Conservation (phyloP, 2,113 vertebrate genomes). For the Neolamprologus tretocephalus region DNA sequence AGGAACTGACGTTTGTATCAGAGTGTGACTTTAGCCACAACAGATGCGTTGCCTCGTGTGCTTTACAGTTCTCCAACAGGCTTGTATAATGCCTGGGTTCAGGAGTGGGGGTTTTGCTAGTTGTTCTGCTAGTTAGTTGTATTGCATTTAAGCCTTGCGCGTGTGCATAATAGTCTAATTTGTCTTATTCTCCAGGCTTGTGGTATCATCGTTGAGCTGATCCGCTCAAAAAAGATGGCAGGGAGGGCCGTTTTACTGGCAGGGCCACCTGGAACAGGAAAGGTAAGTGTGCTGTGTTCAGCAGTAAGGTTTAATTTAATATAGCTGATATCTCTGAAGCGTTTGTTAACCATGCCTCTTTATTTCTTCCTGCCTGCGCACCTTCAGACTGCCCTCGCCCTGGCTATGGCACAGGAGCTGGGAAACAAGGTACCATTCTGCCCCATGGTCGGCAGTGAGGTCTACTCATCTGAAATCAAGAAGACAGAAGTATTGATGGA, state of each 20-base stretch:
- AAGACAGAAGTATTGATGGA: constrained; percentile 99
- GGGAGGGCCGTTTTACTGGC: constrained; percentile 92
- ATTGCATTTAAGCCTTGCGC: background rate
- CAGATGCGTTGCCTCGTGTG: background rate
- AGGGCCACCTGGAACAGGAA: constrained; percentile 96
- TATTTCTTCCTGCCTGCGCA: background rate
- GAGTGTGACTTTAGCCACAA: background rate
- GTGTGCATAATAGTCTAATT: background rate
- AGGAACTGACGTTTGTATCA: background rate
- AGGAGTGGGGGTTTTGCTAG: background rate
- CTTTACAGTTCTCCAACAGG: background rate
- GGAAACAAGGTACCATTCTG: constrained; percentile 98
- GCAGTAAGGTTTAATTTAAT: background rate
- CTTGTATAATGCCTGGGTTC: background rate
- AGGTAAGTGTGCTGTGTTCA: constrained; percentile 68
- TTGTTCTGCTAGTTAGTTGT: background rate
- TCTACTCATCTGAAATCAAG: constrained; percentile 97
- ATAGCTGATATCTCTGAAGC: background rate
- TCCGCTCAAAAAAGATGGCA: constrained; percentile 97
- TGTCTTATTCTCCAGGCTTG: constrained; percentile 77
- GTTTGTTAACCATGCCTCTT: background rate
- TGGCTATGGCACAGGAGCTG: constrained; percentile 94
- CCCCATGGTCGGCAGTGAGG: constrained; percentile 98
- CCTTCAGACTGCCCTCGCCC: constrained; percentile 86
- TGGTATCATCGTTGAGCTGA: constrained; percentile 94